Evolutionary conservation across 2,888 invertebrate species (phyloP).

Genomic region (Epirrita christyi): DNA sequence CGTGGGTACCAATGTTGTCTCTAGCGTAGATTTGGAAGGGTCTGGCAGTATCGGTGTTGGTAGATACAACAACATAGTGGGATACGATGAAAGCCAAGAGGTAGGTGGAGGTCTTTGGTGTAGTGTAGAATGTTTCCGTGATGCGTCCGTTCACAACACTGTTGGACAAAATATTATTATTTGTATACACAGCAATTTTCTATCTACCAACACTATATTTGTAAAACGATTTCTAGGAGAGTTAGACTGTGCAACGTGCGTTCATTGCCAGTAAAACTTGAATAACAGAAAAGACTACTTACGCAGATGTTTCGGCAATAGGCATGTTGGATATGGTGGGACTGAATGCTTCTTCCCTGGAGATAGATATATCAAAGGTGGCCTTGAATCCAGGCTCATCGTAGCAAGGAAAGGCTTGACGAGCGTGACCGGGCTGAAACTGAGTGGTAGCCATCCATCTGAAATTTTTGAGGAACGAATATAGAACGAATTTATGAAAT

Average conservation of each 20-base stretch:
- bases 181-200: no score
- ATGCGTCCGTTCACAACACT: conserved; percentile 53
- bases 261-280: no score
- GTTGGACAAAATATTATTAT: conserved; percentile 21
- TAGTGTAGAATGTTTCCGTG: conserved; percentile 78
- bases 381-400: conserved; percentile 94
- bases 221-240: no score
- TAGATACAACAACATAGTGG: conserved; percentile 81
- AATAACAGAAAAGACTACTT: no score
- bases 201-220: no score
- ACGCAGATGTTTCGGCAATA: conserved; percentile 44
- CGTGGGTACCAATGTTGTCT: conserved; percentile 64
- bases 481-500: no score
- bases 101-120: conserved; percentile 91
- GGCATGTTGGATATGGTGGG: conserved; percentile 89
- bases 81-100: conserved; percentile 94
- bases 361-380: conserved; percentile 88
- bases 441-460: conserved; percentile 93
- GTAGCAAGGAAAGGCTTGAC: conserved; percentile 94
- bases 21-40: conserved; percentile 77
- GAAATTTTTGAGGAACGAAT: conserved; percentile 29
- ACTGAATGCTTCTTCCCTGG: conserved; percentile 79
- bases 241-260: no score
- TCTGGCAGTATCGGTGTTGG: conserved; percentile 44
- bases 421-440: conserved; percentile 91